A percentile compares a stretch with the other conserved stretches of the same genome.
Conservation (phyloP, 53 echinoderm and acorn worm genomes). For the Crossaster papposus region DNA sequence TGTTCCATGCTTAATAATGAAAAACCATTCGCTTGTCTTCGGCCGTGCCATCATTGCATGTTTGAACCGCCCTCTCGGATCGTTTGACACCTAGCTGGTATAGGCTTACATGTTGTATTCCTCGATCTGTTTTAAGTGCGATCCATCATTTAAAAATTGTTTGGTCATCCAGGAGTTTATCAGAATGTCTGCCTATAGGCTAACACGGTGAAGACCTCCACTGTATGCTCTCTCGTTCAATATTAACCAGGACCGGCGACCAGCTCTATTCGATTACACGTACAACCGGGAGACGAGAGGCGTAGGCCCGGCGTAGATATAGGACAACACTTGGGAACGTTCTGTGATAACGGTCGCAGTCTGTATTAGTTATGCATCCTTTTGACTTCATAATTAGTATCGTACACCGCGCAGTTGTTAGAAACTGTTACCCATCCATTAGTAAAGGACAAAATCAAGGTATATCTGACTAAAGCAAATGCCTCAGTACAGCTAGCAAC, state of each 20-base stretch:
- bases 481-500: too few relatives aligned
- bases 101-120: conserved; percentile 13
- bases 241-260: conserved; percentile 2
- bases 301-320: background rate
- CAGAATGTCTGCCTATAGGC: background rate
- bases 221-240: conserved; percentile 8
- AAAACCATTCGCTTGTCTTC: background rate
- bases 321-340: background rate
- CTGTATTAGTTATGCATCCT: background rate
- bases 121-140: background rate
- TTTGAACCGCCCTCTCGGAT: background rate
- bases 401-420: too few relatives aligned
- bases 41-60: background rate
- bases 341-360: background rate
- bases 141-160: conserved; percentile 29
- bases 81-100: background rate
- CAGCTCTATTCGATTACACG: conserved; percentile 9
- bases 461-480: too few relatives aligned
- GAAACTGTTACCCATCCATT: too few relatives aligned
- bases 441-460: too few relatives aligned
- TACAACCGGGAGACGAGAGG: background rate
- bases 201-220: background rate
- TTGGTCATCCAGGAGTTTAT: background rate
- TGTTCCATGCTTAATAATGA: background rate
- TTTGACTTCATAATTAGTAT: background rate